Percentiles rank a stretch among this genome's conserved stretches.
Evolutionary conservation across 2,113 vertebrate genomes (phyloP).

Genomic region (Hucho hucho): DNA sequence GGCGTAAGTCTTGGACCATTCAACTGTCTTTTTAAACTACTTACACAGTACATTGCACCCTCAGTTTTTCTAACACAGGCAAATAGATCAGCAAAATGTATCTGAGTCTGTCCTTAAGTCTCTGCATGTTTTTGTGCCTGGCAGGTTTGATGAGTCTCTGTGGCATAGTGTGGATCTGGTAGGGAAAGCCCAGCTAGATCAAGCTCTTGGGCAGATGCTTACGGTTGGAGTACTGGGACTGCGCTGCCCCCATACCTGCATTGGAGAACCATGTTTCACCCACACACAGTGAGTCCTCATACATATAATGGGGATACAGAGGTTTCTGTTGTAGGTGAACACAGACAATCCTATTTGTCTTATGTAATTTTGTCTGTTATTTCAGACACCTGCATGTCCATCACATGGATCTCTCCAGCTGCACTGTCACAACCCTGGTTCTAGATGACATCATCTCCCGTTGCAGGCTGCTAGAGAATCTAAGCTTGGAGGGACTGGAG

Average conservation of each 20-base stretch:
- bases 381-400: conserved; percentile 78
- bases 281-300: conserved; percentile 71
- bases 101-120: neutral
- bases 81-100: neutral
- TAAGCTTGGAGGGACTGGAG: conserved; percentile 86
- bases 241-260: conserved; percentile 83
- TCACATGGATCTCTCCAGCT: conserved; percentile 87
- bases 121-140: neutral
- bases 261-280: conserved; percentile 74
- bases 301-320: neutral
- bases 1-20: conserved; percentile 75
- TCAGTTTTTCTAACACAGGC: neutral
- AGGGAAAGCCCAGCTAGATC: conserved; percentile 73
- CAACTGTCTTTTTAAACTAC: neutral
- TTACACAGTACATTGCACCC: neutral
- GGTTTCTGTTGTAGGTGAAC: neutral
- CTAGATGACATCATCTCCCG: conserved; percentile 77
- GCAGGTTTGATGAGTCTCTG: conserved; percentile 89
- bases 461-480: conserved; percentile 78
- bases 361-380: neutral
- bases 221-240: conserved; percentile 77
- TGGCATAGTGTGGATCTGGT: conserved; percentile 89
- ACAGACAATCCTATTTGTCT: neutral
- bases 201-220: conserved; percentile 79
- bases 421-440: conserved; percentile 69